phyloP scores from a whole-genome alignment of 2,888 invertebrate species.

The Junonia oenone region DNA sequence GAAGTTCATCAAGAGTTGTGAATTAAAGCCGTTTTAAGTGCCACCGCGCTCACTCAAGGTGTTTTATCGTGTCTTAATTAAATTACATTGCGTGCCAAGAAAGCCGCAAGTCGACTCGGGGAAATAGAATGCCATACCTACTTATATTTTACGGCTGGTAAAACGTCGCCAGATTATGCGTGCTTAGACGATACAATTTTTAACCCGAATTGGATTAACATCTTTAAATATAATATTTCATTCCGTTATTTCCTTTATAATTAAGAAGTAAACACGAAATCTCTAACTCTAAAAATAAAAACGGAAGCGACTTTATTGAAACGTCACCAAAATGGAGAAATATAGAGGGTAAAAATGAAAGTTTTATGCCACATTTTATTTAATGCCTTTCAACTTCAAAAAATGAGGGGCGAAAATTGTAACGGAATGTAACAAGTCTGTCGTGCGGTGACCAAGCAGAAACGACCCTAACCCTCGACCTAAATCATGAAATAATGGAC shows the following conservation, averaged over 20 bases:
- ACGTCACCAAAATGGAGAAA: background rate
- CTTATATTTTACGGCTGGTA: slow-evolving; percentile 3
- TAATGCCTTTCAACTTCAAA: slow-evolving; percentile 36
- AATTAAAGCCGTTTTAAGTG: slow-evolving; percentile 57
- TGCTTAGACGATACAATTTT: background rate
- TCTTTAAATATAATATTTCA: background rate
- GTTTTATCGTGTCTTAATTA: slow-evolving; percentile 66
- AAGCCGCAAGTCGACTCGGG: slow-evolving; percentile 17
- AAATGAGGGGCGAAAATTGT: slow-evolving; percentile 42
- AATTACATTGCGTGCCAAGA: slow-evolving; percentile 43
- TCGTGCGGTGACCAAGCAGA: slow-evolving; percentile 66
- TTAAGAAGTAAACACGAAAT: background rate
- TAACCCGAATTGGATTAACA: background rate
- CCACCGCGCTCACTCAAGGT: slow-evolving; percentile 45
- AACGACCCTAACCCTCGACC: slow-evolving; percentile 54
- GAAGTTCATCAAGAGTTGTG: slow-evolving; percentile 54
- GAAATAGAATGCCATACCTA: background rate
- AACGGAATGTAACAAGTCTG: slow-evolving; percentile 58
- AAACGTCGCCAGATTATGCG: slow-evolving; percentile 5
- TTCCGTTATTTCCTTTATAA: background rate
- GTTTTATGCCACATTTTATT: slow-evolving; percentile 1
- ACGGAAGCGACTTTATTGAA: background rate
- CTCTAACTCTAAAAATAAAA: background rate
- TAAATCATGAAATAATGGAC: slow-evolving; percentile 63
- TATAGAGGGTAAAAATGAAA: background rate